Evolutionary conservation across 2,888 invertebrate species (phyloP).

Genomic region (Eremobia ochroleuca): DNA sequence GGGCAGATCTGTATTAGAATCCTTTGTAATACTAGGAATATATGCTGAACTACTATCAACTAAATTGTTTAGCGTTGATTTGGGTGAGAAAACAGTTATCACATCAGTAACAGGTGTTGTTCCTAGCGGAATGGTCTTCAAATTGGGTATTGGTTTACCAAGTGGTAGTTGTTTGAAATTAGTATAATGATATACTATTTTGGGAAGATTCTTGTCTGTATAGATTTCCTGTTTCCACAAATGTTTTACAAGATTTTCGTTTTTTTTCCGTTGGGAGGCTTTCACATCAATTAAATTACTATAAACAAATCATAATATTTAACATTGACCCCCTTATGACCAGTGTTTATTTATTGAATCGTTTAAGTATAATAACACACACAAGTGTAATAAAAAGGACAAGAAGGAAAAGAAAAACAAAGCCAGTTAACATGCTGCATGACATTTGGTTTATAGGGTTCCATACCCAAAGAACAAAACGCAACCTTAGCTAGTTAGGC

Average conservation of each 20-base stretch:
- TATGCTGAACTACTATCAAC: not conserved
- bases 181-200: not conserved
- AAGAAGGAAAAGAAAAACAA: not conserved
- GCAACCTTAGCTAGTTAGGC: not conserved
- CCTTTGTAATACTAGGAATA: not conserved
- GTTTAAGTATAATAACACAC: not conserved
- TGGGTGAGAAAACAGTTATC: not conserved
- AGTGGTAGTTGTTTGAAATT: not conserved
- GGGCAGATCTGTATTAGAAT: not conserved
- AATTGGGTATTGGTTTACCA: slow-evolving; percentile 26
- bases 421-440: not conserved
- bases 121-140: slow-evolving; percentile 13
- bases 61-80: not conserved
- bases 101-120: not conserved
- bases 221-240: not conserved
- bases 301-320: not conserved
- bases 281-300: not conserved
- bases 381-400: not conserved
- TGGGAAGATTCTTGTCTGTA: not conserved
- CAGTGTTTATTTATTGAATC: not conserved
- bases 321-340: not conserved
- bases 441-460: not conserved
- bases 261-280: not conserved
- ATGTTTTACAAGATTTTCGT: not conserved
- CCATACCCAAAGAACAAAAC: not conserved